Conservation (phyloP, 2,113 vertebrate species). For the Aphyosemion australe region DNA sequence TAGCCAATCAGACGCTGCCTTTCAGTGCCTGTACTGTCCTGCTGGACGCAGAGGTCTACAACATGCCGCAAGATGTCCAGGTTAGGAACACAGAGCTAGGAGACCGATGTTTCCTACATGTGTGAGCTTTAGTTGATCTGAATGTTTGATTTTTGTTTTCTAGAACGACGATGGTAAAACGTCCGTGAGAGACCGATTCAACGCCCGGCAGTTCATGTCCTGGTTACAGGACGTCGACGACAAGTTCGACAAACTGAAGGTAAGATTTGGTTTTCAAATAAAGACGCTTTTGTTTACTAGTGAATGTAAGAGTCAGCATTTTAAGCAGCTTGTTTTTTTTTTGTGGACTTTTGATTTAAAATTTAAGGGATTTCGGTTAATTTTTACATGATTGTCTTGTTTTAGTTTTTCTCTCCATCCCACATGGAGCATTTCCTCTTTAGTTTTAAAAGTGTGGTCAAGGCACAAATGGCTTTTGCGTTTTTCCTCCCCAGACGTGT, state of each 20-base stretch:
- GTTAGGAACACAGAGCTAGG: conserved; percentile 62
- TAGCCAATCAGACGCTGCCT: conserved; percentile 96
- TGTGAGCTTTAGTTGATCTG: not conserved
- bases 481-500: conserved; percentile 84
- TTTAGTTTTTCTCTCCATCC: too few species aligned
- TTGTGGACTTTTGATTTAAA: too few species aligned
- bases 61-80: conserved; percentile 95
- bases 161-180: conserved; percentile 95
- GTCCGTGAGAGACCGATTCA: conserved; percentile 95
- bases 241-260: conserved; percentile 99
- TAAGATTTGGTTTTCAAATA: conserved; percentile 40
- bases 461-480: not conserved
- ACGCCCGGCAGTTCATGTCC: conserved; percentile 98
- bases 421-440: too few species aligned
- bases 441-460: too few species aligned
- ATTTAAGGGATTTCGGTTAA: too few species aligned
- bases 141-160: conserved; percentile 11
- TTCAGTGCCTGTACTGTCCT: conserved; percentile 98
- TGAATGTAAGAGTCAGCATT: too few species aligned
- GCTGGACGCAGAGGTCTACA: conserved; percentile 96
- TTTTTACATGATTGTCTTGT: too few species aligned
- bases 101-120: not conserved
- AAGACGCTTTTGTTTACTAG: too few species aligned
- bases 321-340: too few species aligned
- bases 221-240: conserved; percentile 99